Base-by-base conservation (phyloP, 92 coral and sea anemone species). In the Heliopora coerulea region DNA sequence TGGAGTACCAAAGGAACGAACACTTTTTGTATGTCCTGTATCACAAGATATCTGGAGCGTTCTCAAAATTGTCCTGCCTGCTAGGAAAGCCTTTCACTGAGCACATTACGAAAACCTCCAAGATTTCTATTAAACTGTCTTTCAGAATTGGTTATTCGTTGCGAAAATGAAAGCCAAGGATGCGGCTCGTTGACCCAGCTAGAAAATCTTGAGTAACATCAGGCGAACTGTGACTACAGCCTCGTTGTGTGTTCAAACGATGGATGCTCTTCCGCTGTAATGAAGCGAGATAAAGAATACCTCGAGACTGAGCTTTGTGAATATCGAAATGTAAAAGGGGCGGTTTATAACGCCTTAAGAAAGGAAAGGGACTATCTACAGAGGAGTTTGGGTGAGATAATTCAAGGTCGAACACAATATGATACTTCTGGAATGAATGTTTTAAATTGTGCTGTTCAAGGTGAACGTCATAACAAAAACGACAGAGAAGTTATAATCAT, bases 21-120 rank as follows among this genome's bases (percentile, higher is more conserved):
- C 90, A 86, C 69, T 75, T 86, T 83, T 50, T 86, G 90, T 42
- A 72, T 78, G 4, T 65, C 68, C 19, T 86, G 90, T 72, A 86
- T 86, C 76, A 42, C 57, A 13, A 66, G 63, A 35, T 80, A 86
- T 86, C 35, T 86, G 49, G 15, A 28, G 41, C 26, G 68, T 7
- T 21, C 48, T 3, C 77, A 77, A 26, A 73, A 54, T 54, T 86
- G 91, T 41, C 91, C 91, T n/a, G 79, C 69, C n/a, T 86, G 91
- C 74, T 58, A 83, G 32, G 49, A 62, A 37, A 11, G 4, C 4
- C 42, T 37, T 4, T 37, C 42, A 11, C 6, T 37, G 42, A 67
- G 49, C 54, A 35, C 61, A 17, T 28, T 86, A 14, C 50, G 69
- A 14, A 73, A 65, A 32, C 82, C 78, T 5, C 79, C 84, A 7